A percentile compares a stretch with the other conserved stretches of the same genome.
Conservation (phyloP, 2,113 vertebrate species). For the Ctenodactylus gundi region DNA sequence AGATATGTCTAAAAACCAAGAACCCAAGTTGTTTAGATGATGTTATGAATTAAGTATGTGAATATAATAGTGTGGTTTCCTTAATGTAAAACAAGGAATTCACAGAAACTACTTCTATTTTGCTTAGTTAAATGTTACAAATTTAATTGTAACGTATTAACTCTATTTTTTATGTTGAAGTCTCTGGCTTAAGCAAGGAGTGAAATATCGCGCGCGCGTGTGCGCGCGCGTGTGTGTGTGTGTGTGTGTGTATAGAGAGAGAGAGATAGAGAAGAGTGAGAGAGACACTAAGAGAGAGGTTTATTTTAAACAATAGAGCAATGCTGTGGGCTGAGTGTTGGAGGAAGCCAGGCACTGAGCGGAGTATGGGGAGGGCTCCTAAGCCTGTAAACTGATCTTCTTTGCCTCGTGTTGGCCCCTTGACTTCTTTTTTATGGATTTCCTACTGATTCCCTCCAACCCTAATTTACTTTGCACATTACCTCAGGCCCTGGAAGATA, state of each 20-base stretch:
- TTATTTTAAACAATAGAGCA: neutral
- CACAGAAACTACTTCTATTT: slow-evolving; percentile 30
- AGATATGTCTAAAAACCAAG: neutral
- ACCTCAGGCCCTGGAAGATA: neutral
- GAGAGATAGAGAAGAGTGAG: too few species aligned
- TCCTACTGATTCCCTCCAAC: neutral
- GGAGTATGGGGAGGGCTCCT: neutral
- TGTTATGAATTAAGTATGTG: neutral
- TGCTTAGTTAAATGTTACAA: neutral
- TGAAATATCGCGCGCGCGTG: neutral
- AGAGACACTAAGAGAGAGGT: too few species aligned
- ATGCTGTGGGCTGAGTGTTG: neutral
- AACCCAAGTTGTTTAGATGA: neutral
- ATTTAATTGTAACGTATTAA: slow-evolving; percentile 14
- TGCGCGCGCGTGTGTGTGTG: too few species aligned
- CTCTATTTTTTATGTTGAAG: neutral
- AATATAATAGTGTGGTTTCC: neutral
- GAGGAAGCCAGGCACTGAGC: neutral
- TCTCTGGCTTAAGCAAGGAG: neutral
- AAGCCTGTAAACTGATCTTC: neutral
- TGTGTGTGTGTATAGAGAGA: too few species aligned
- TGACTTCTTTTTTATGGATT: neutral
- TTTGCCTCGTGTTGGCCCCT: neutral
- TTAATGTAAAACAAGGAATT: slow-evolving; percentile 14
- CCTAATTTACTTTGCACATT: neutral